These are phyloP conservation scores for Glyptemys insculpta DNA, from an alignment of 2,797 vertebrate species.

Conservation along the genomic window DNA sequence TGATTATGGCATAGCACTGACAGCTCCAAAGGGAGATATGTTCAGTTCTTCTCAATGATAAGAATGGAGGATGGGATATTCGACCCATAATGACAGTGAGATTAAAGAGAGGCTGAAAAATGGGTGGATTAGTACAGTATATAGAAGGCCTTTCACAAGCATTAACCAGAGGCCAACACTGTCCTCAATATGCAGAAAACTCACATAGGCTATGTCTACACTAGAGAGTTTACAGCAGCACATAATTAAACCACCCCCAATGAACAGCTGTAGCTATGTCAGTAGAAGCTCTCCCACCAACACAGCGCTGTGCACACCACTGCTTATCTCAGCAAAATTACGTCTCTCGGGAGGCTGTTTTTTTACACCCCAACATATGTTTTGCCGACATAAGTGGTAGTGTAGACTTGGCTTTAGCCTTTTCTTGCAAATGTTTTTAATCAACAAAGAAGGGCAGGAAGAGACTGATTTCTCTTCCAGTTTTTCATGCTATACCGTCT, in stretches of 20 bases:
- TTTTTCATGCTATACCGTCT: not conserved
- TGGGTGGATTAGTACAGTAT: not conserved
- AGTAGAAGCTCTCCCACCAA: too few relatives aligned
- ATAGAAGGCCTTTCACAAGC: not conserved
- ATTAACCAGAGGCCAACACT: not conserved
- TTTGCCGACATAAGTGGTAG: too few relatives aligned
- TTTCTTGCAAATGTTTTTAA: not conserved
- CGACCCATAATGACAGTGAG: not conserved
- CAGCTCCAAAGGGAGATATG: not conserved
- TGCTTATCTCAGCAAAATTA: too few relatives aligned
- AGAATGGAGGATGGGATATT: not conserved
- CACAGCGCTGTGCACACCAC: too few relatives aligned
- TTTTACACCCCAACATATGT: too few relatives aligned
- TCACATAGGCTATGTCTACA: not conserved
- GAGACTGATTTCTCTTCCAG: not conserved
- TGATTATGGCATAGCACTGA: constrained; percentile 2
- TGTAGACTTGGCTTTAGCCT: not conserved
- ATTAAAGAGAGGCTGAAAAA: not conserved
- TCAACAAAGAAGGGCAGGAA: not conserved
- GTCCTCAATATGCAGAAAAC: not conserved
- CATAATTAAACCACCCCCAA: too few relatives aligned
- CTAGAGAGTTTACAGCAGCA: too few relatives aligned
- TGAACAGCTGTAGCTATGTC: too few relatives aligned
- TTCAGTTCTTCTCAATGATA: not conserved
- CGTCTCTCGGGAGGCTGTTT: too few relatives aligned